Conservation (phyloP, 2,888 invertebrate genomes). For the Plagodis dolabraria region DNA sequence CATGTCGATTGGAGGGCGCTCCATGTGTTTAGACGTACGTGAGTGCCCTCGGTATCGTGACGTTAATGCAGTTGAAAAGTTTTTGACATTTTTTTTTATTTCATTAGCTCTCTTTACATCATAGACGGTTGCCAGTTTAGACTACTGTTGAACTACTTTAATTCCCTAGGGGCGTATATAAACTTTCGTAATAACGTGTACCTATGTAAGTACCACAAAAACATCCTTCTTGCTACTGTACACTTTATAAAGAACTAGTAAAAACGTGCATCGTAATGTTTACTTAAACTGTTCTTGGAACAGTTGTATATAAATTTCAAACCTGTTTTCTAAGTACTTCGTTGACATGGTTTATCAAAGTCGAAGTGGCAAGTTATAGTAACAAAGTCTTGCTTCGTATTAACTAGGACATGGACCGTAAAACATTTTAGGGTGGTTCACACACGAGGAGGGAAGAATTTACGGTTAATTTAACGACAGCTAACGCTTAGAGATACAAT, state of each 20-base stretch:
- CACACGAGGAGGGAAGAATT: not conserved
- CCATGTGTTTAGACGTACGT: constrained; percentile 49
- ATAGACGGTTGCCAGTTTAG: too few relatives aligned
- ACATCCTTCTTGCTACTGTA: too few relatives aligned
- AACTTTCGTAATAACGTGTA: too few relatives aligned
- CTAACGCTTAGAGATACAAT: not conserved
- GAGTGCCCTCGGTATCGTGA: constrained; percentile 36
- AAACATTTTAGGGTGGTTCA: constrained; percentile 8
- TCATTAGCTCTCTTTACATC: too few relatives aligned
- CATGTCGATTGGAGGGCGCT: constrained; percentile 44
- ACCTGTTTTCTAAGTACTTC: not conserved
- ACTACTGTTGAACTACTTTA: too few relatives aligned
- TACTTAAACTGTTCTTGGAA: not conserved
- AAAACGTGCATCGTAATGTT: too few relatives aligned
- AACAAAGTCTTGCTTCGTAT: not conserved
- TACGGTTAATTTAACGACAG: constrained; percentile 2
- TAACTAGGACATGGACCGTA: constrained; percentile 12
- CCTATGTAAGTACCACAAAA: too few relatives aligned
- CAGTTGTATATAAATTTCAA: not conserved
- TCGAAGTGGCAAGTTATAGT: not conserved
- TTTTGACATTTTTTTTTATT: too few relatives aligned
- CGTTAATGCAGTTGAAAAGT: constrained; percentile 3
- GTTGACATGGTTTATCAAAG: not conserved
- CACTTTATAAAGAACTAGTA: too few relatives aligned
- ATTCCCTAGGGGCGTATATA: too few relatives aligned